Evolutionary conservation across 2,888 invertebrate genomes (phyloP).

Genomic region (Drosophila demipolita): DNA sequence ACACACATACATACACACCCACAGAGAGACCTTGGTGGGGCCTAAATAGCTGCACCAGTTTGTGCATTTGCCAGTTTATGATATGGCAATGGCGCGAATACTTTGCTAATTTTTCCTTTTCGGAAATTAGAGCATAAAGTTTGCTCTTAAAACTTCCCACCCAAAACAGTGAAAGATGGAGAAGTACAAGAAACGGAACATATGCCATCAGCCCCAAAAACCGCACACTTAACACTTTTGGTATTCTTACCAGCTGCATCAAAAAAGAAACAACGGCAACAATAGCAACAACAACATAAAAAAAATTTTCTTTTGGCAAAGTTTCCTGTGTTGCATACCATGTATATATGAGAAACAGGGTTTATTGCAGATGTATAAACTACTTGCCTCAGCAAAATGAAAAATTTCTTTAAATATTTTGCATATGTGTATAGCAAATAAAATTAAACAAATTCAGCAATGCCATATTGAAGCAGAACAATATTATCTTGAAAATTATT

Average conservation of each 20-base stretch:
- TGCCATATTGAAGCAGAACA: background rate
- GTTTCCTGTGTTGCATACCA: constrained; percentile 42
- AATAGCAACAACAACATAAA: constrained; percentile 36
- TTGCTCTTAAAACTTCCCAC: constrained; percentile 70
- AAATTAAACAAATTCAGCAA: background rate
- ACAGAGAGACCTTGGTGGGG: constrained; percentile 3
- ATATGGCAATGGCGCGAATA: constrained; percentile 76
- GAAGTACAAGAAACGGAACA: constrained; percentile 23
- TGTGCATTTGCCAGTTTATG: constrained; percentile 64
- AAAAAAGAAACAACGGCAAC: constrained; percentile 17
- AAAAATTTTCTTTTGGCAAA: constrained; percentile 65
- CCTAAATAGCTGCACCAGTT: constrained; percentile 47
- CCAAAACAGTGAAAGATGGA: constrained; percentile 22
- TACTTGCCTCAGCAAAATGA: background rate
- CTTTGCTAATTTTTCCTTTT: constrained; percentile 79
- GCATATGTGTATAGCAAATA: background rate
- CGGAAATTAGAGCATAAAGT: constrained; percentile 78
- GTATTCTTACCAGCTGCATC: constrained; percentile 58
- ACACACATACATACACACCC: constrained; percentile 4
- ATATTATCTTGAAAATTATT: background rate
- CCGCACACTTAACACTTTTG: constrained; percentile 74
- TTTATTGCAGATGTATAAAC: background rate
- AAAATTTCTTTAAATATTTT: background rate
- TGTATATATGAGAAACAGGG: background rate
- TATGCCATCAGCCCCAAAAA: constrained; percentile 35